These are phyloP conservation scores for Caenorhabditis sp. DNA, from an alignment of 2,888 invertebrate species.

Conservation along the genomic window DNA sequence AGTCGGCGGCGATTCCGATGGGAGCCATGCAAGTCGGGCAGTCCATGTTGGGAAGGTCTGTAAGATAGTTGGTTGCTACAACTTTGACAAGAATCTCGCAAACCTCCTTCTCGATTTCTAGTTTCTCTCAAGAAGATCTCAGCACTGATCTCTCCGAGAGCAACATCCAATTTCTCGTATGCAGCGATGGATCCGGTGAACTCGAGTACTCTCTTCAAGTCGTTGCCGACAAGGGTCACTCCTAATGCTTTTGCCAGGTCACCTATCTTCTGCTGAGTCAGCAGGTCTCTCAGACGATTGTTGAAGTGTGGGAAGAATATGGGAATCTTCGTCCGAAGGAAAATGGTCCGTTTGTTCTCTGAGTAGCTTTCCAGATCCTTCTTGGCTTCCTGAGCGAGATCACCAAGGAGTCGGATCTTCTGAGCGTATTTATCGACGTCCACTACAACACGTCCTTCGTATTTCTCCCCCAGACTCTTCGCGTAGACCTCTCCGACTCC, in stretches of 20 bases:
- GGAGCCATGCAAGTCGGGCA: constrained; percentile 11
- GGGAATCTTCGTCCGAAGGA: not conserved
- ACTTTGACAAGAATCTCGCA: no score
- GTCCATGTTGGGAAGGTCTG: not conserved
- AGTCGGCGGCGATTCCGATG: constrained; percentile 7
- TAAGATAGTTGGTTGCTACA: not conserved
- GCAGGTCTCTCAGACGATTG: not conserved
- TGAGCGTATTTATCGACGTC: constrained; percentile 32
- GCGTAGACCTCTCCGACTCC: constrained; percentile 34
- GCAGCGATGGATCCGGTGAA: constrained; percentile 21
- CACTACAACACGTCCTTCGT: constrained; percentile 1
- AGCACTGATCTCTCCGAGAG: not conserved
- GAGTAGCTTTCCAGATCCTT: not conserved
- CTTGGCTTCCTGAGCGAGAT: not conserved
- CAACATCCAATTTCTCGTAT: constrained; percentile 6
- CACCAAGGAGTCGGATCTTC: constrained; percentile 18
- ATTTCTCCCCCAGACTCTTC: not conserved
- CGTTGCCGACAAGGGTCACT: not conserved
- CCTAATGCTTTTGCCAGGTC: not conserved
- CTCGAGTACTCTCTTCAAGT: not conserved
- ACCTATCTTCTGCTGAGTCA: not conserved
- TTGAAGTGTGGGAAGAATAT: constrained; percentile 19
- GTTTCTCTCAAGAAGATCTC: constrained; percentile 4
- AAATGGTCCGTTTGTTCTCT: not conserved
- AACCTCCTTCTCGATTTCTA: not conserved